A percentile compares a stretch with the other conserved stretches of the same genome.
These are phyloP conservation scores for Acipenser oxyrinchus DNA, from an alignment of 2,797 vertebrate species.

Conservation along the genomic window DNA sequence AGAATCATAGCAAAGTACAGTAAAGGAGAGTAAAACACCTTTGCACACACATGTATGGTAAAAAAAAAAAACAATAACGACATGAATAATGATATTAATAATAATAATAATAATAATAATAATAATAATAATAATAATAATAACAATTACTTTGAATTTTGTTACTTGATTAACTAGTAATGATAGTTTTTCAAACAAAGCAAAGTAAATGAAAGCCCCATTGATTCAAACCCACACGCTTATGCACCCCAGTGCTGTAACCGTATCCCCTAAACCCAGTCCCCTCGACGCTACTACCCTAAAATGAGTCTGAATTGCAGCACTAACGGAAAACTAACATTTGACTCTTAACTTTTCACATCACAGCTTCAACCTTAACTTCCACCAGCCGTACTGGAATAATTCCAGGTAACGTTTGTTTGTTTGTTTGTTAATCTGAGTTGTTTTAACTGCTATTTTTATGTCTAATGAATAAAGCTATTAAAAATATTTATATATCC, in stretches of 20 bases:
- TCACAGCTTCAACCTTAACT: conserved; percentile 75
- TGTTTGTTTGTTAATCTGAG: background rate
- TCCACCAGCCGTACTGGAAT: conserved; percentile 74
- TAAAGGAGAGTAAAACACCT: too few species aligned
- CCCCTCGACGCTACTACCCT: too few species aligned
- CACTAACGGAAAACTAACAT: conserved; percentile 58
- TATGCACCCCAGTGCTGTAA: background rate
- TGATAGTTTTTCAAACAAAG: too few species aligned
- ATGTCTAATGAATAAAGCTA: too few species aligned
- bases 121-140: background rate
- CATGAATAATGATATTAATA: too few species aligned
- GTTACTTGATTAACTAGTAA: background rate
- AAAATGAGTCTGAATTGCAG: background rate
- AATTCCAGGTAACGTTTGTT: conserved; percentile 57
- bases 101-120: too few species aligned
- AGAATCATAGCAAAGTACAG: too few species aligned
- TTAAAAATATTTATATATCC: too few species aligned
- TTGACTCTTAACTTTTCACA: conserved; percentile 67
- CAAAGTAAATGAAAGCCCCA: too few species aligned
- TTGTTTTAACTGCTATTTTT: background rate
- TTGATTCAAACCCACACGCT: too few species aligned
- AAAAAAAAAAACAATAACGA: too few species aligned
- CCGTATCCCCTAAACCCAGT: background rate
- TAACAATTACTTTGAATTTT: background rate
- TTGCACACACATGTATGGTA: too few species aligned